Base-by-base conservation (phyloP, 1,140 invertebrate species). In the Euborellia annulipes region DNA sequence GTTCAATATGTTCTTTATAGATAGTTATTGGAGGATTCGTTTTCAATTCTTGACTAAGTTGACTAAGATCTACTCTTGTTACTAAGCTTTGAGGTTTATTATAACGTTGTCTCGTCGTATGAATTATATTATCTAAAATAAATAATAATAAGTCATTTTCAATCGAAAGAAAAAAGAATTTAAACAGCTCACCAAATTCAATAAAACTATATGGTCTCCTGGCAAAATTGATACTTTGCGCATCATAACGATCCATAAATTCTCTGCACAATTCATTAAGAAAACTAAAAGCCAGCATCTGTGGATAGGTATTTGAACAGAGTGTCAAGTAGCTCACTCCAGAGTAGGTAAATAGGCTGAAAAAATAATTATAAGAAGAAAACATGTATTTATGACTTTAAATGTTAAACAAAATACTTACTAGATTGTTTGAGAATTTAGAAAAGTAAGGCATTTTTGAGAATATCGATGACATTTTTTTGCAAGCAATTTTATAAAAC, bases 251-350 rank as follows among this genome's bases (percentile, higher is more conserved):
- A 23, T 51, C 48, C 22, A 61, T 54, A 44, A 68, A 68, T 48
- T 67, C 65, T 52, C 55, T 63, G 53, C 60, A 57, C n/a, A 68
- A 48, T 48, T 68, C 65, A 52, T 64, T 58, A n/a, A 68, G 53
- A 52, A 67, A 68, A 27, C 63, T 65, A 48, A 65, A 67, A 6
- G 62, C 64, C 23, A 67, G 51, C 7, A 65, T 59, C 36, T 57
- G 37, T 13, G 65, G 62, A 49, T 66, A 67, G 8, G 55, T 54
- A 7, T 51, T 48, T 45, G 65, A 61, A 55, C 59, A 61, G 22
- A 68, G 47, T n/a, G 58, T 63, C 38, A 66, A 50, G 39, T 59
- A 65, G 0, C 58, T 53, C 17, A 67, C 54, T 41, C 59, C 60
- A 6, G 60, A 47, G 22, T 57, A 56, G 18, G 56, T 60, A 40